Percentiles rank a stretch among this genome's conserved stretches.
These are phyloP conservation scores for Dynastes maya DNA, from an alignment of 2,888 invertebrate species.

Conservation along the genomic window DNA sequence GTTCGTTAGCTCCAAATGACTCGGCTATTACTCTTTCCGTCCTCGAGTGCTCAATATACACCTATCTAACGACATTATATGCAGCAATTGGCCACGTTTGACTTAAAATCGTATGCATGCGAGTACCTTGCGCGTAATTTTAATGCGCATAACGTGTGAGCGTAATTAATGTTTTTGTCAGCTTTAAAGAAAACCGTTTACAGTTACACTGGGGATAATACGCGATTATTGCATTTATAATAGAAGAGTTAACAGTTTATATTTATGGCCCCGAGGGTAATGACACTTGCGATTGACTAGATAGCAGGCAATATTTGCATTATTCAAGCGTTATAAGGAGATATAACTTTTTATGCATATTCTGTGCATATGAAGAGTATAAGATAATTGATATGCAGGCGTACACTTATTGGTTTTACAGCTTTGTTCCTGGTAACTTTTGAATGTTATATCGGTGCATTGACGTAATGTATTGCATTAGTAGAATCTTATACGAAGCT, in stretches of 20 bases:
- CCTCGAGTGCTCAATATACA: conserved; percentile 22
- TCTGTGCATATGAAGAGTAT: background rate
- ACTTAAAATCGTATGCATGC: conserved; percentile 11
- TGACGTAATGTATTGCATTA: too few species aligned
- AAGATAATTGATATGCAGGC: background rate
- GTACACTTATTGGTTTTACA: too few species aligned
- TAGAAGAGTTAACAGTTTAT: conserved; percentile 24
- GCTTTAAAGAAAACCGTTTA: conserved; percentile 25
- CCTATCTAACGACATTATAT: conserved; percentile 11
- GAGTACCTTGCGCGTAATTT: conserved; percentile 7
- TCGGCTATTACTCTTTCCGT: conserved; percentile 12
- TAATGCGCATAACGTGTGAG: conserved; percentile 14
- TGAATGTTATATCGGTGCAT: too few species aligned
- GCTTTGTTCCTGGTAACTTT: too few species aligned
- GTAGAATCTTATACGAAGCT: too few species aligned
- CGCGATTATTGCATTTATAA: conserved; percentile 30
- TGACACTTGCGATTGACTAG: conserved; percentile 24
- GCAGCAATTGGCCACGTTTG: conserved; percentile 12
- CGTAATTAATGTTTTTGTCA: conserved; percentile 36
- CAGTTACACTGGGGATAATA: conserved; percentile 8
- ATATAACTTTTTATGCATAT: conserved; percentile 16
- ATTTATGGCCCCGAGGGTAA: conserved; percentile 20
- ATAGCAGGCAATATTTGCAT: conserved; percentile 24
- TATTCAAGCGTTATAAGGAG: conserved; percentile 1
- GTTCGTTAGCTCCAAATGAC: conserved; percentile 27